These are phyloP conservation scores for Microctonus hyperodae DNA, from an alignment of 2,888 invertebrate species.

Conservation along the genomic window DNA sequence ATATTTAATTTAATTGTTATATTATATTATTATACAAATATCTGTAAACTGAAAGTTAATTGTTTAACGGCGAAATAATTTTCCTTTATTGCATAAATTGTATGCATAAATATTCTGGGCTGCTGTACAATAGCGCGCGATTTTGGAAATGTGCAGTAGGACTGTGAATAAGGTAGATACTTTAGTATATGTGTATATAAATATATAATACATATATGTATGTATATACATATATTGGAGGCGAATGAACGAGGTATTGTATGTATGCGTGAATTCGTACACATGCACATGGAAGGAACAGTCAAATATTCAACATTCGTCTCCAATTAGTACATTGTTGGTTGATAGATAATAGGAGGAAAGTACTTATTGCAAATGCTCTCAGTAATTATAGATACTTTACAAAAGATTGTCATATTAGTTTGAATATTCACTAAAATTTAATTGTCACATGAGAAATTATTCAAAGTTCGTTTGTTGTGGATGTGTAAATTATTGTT, in stretches of 20 bases:
- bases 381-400: not conserved
- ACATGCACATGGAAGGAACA: conserved; percentile 3
- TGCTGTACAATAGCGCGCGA: not conserved
- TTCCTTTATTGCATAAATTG: not conserved
- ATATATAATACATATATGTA: too few species aligned
- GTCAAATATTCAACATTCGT: conserved; percentile 15
- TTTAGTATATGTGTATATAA: too few species aligned
- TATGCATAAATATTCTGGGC: not conserved
- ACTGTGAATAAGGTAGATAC: not conserved
- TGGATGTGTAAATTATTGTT: too few species aligned
- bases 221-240: not conserved
- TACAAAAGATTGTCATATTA: not conserved
- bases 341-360: not conserved
- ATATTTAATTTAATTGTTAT: not conserved
- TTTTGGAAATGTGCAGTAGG: not conserved
- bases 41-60: not conserved
- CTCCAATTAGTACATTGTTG: conserved; percentile 9
- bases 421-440: not conserved
- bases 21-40: not conserved
- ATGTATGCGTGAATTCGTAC: not conserved
- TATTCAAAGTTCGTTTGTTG: not conserved
- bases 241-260: not conserved
- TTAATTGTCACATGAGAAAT: not conserved
- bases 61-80: not conserved
- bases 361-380: not conserved